Percentiles rank a stretch among this genome's conserved stretches.
These are phyloP conservation scores for Caprella mutica DNA, from an alignment of 2,888 invertebrate genomes.

Conservation along the genomic window DNA sequence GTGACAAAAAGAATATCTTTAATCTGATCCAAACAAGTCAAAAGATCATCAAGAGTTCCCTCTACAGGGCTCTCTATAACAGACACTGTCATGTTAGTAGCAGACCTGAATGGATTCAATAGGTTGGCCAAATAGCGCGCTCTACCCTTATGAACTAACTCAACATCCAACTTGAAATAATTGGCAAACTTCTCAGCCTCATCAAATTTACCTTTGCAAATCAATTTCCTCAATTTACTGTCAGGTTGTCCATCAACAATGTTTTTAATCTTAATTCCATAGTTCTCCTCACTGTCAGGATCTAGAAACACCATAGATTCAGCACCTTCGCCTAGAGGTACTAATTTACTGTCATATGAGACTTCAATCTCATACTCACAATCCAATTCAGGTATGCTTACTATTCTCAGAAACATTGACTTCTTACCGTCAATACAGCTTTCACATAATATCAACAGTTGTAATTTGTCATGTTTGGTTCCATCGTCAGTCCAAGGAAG, in stretches of 20 bases:
- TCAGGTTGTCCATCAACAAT: slow-evolving; percentile 32
- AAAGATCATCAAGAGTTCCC: slow-evolving; percentile 23
- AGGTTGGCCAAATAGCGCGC: slow-evolving; percentile 21
- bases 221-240: slow-evolving; percentile 23
- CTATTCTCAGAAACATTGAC: no score
- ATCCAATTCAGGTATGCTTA: neutral
- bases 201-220: slow-evolving; percentile 19
- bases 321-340: slow-evolving; percentile 13
- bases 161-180: slow-evolving; percentile 18
- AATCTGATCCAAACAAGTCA: slow-evolving; percentile 12
- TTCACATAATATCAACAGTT: no score
- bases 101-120: slow-evolving; percentile 27
- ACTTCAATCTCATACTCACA: slow-evolving; percentile 18
- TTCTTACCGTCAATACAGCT: no score
- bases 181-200: slow-evolving; percentile 28
- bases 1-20: slow-evolving; percentile 27
- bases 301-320: slow-evolving; percentile 28
- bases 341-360: neutral
- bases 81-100: no score
- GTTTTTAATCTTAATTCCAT: slow-evolving; percentile 22
- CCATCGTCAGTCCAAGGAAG: no score
- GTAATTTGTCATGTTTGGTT: no score
- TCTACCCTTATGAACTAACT: slow-evolving; percentile 23
- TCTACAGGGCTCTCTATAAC: no score
- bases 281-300: slow-evolving; percentile 11